A percentile compares a stretch with the other conserved stretches of the same genome.
phyloP scores from a whole-genome alignment of 2,888 invertebrate species.

The Eilema depressum region DNA sequence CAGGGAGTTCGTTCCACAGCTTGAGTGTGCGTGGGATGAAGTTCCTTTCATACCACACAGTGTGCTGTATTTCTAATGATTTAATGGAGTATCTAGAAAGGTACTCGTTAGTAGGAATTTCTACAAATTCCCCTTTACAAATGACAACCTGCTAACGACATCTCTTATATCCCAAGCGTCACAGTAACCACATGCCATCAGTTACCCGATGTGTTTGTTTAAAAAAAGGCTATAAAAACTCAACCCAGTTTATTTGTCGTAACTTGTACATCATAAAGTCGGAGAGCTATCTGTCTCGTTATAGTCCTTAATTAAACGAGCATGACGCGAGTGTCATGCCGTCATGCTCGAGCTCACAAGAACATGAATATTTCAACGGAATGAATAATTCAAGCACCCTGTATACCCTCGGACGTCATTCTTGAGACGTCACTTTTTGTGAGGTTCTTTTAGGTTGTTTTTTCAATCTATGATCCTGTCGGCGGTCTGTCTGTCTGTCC shows the following conservation, averaged over 20 bases:
- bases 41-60: no score
- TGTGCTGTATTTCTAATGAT: no score
- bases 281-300: constrained; percentile 16
- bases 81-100: no score
- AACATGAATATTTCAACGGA: constrained; percentile 50
- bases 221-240: constrained; percentile 6
- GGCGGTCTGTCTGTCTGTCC: not conserved
- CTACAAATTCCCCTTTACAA: no score
- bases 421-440: constrained; percentile 45
- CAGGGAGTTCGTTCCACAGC: no score
- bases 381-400: constrained; percentile 50
- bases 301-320: constrained; percentile 45
- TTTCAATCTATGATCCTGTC: constrained; percentile 26
- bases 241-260: not conserved
- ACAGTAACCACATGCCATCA: not conserved
- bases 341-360: constrained; percentile 26
- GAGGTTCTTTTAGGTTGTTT: constrained; percentile 33
- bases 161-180: not conserved
- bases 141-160: not conserved
- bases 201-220: not conserved
- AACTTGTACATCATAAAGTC: constrained; percentile 23
- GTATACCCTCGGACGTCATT: constrained; percentile 33
- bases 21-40: no score
- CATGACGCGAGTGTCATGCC: constrained; percentile 27
- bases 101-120: no score